Evolutionary conservation across 1,140 invertebrate species (phyloP), one percentile per base, ranked within the genome.

Genomic region (Metopolophium dirhodum): DNA sequence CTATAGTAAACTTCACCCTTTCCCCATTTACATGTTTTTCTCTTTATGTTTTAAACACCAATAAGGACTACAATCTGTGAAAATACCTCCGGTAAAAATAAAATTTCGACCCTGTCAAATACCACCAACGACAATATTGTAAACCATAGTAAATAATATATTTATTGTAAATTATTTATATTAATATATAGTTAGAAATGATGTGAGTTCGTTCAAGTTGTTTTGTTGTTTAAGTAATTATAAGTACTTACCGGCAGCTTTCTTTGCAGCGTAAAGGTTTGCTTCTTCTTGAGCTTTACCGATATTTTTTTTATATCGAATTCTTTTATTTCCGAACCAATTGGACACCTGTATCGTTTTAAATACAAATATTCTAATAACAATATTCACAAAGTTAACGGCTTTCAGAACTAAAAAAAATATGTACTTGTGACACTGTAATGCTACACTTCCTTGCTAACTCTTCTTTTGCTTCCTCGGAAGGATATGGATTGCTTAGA

Each of bases 281-380:
- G 99, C 99, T 96, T 99, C 99, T 96, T 99, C 99, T 95, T 99
- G 99, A 93, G 99, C 99, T 96, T 99, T 99, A 94, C 99, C 99
- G 94, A 99, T 99, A 96, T 99, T 99, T 96, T 99, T 99, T 97
- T 99, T 99, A 96, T 99, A 99, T 95, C 99, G 97, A 96, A 99
- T 99, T 95, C 99, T 97, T 95, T 99, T 99, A 96, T 99, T 99
- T 94, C 99, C 99, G 95, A 99, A 99, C 99, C 99, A 99, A 96
- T 99, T 99, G 93, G 98, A 99, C 93, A 99, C 98, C 97, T 99
- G 30, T 95, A 94, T n/a, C 1, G 20, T 51, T 77, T 85, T 49
- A 30, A n/a, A 45, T 26, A 91, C 22, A 91, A 61, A n/a, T 49
- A 61, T 87, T 87, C 35, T 47, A 49, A 87, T 37, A 22, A 37